These are phyloP conservation scores for Drosophila anceps DNA, from an alignment of 2,888 invertebrate species.

Conservation along the genomic window DNA sequence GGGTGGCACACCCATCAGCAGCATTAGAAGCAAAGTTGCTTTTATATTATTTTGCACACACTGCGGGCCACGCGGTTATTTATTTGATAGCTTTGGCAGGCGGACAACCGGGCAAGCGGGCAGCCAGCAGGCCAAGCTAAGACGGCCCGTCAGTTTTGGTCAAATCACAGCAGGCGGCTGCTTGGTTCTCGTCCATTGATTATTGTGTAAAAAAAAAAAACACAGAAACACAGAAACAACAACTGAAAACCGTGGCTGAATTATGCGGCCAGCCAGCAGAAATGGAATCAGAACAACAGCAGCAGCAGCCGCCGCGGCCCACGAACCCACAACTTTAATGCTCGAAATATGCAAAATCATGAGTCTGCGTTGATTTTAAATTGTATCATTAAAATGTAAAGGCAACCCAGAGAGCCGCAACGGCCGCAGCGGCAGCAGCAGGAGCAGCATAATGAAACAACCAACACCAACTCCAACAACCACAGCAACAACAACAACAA, in stretches of 20 bases:
- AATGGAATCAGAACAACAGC: constrained; percentile 46
- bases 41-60: constrained; percentile 57
- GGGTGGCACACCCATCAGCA: constrained; percentile 64
- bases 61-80: constrained; percentile 77
- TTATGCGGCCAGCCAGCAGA: constrained; percentile 63
- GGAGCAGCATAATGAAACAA: constrained; percentile 67
- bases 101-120: constrained; percentile 39
- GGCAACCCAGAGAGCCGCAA: constrained; percentile 39
- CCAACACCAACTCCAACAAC: constrained; percentile 36
- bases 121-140: constrained; percentile 37
- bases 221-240: neutral
- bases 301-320: constrained; percentile 21
- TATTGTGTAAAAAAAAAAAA: constrained; percentile 48
- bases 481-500: constrained; percentile 1
- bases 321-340: constrained; percentile 70
- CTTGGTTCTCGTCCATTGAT: constrained; percentile 60
- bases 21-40: constrained; percentile 64
- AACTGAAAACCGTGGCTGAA: constrained; percentile 69
- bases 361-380: constrained; percentile 81
- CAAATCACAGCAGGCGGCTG: constrained; percentile 74
- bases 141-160: constrained; percentile 70
- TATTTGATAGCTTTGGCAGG: constrained; percentile 77
- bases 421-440: constrained; percentile 32
- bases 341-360: constrained; percentile 78
- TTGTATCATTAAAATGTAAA: constrained; percentile 77